Percentiles rank a stretch among this genome's conserved stretches.
phyloP scores from a whole-genome alignment of 2,888 invertebrate genomes.

The Scaptomyza tumidula region DNA sequence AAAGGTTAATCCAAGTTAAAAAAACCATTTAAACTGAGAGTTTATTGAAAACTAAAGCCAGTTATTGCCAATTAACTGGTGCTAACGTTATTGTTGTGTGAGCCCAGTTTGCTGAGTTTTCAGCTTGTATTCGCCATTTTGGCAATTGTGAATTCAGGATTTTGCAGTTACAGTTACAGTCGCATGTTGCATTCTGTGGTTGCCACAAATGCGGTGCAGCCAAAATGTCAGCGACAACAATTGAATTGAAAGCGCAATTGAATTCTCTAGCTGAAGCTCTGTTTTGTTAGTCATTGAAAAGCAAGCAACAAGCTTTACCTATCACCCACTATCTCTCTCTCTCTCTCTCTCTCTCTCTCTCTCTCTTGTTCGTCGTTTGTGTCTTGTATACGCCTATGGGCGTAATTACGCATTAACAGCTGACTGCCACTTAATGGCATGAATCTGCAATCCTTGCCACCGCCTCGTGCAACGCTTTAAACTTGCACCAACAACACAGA shows the following conservation, averaged over 20 bases:
- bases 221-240: slow-evolving; percentile 31
- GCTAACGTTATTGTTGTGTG: background rate
- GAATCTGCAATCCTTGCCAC: background rate
- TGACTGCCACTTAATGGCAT: slow-evolving; percentile 57
- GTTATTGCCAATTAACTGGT: slow-evolving; percentile 2
- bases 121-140: background rate
- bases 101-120: background rate
- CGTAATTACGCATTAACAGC: slow-evolving; percentile 67
- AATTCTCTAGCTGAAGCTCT: slow-evolving; percentile 11
- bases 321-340: background rate
- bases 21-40: too few species aligned
- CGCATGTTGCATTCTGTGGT: background rate
- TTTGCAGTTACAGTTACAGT: background rate
- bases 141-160: too few species aligned
- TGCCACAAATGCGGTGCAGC: slow-evolving; percentile 8
- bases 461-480: background rate
- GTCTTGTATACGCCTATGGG: background rate
- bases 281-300: slow-evolving; percentile 10
- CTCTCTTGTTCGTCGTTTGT: background rate
- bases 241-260: slow-evolving; percentile 37
- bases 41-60: too few species aligned
- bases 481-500: background rate
- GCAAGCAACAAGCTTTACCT: slow-evolving; percentile 2
- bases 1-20: too few species aligned
- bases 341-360: background rate